phyloP scores from a whole-genome alignment of 53 echinoderm and acorn worm genomes.

The Apostichopus leukothele region DNA sequence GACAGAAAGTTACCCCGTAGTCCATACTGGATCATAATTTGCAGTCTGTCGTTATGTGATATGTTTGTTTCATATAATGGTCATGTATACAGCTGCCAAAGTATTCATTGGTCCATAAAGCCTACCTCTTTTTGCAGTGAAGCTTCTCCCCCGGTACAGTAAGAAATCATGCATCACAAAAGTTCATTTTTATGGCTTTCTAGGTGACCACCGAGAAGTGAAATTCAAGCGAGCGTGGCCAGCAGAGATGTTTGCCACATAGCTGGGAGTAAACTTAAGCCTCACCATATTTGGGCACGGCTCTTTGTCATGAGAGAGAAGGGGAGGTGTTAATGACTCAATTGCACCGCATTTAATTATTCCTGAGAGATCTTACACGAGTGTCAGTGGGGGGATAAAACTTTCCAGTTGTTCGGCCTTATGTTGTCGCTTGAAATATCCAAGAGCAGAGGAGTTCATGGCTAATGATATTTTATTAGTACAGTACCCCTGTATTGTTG shows the following conservation, averaged over 20 bases:
- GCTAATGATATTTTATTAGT: no score
- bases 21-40: no score
- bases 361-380: constrained; percentile 8
- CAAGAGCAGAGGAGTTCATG: no score
- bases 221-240: constrained; percentile 21
- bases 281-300: constrained; percentile 31
- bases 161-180: not conserved
- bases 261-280: constrained; percentile 14
- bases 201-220: constrained; percentile 31
- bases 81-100: not conserved
- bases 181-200: constrained; percentile 12
- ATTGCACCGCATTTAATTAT: constrained; percentile 42
- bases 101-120: not conserved
- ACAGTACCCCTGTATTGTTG: no score
- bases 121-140: not conserved
- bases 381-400: constrained; percentile 8
- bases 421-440: not conserved
- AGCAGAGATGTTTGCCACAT: constrained; percentile 37
- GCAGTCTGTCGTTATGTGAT: no score
- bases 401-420: constrained; percentile 1
- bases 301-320: constrained; percentile 32
- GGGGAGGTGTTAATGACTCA: constrained; percentile 32
- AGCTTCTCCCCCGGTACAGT: not conserved
- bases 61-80: not conserved
- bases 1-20: no score